Evolutionary conservation across 2,113 vertebrate genomes (phyloP), one percentile per base, ranked within the genome.

Genomic region (Ptychochromis oligacanthus): DNA sequence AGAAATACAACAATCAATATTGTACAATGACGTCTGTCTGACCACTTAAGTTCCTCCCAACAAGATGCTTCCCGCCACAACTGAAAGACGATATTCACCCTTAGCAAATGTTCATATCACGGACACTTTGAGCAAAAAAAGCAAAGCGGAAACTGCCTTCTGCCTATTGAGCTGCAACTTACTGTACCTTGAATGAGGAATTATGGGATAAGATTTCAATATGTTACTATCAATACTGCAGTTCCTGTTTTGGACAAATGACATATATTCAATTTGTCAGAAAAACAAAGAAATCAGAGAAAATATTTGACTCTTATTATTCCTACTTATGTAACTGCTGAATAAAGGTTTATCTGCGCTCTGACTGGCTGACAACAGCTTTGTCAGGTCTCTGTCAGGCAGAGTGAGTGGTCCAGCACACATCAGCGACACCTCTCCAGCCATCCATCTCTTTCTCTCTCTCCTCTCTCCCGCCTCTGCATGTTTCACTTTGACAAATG

Each of bases 401-500:
- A 70, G 81, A 88, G 81, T 79, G 88, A 93, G 87, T 64, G 87
- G 85, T 83, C 83, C 86, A 87, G 85, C 89, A 88, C 88, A 84
- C 91, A 93, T 91, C 91, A 91, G 92, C 72, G 75, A 88, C 85
- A 93, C 92, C 86, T 87, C 88, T 89, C 74, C 75, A 64, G 76
- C 84, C 90, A 94, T 94, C 92, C 90, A 84, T 94, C 94, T 91
- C 83, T 87, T 36, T 86, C 82, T 34, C 79, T 61, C 54, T 72
- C 57, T 55, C 43, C 38, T 79, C 79, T 75, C 75, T 75, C 84
- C 78, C 38, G 83, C 85, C 84, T 91, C 82, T 82, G 85, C 88
- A 90, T 58, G 61, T 85, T 82, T 94, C 92, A 92, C 93, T 92
- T 92, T 95, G 94, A 96, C 93, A 95, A 95, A 95, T 95, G 93